Evolutionary conservation across 2,888 invertebrate genomes (phyloP), one percentile per base, ranked within the genome.

Genomic region (Cephonodes hylas): DNA sequence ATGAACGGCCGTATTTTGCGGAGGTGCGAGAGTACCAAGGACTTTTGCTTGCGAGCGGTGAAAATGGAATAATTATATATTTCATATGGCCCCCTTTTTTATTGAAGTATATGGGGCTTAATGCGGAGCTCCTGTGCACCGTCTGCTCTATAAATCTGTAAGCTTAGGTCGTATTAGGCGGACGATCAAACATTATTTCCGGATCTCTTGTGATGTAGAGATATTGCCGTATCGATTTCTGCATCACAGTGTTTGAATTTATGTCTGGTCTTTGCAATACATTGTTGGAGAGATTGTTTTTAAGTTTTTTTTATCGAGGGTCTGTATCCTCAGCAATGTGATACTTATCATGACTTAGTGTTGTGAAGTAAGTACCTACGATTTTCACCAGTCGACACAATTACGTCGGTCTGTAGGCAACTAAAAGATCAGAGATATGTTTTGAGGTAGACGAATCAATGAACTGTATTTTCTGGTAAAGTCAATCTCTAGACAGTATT

Each of bases 1-100:
- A 88, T 88, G 87, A 85, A 84, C 80, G 79, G 84, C 83, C 86
- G 88, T 90, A 89, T 89, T 89, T 89, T 77, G 83, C 77, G 75
- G 80, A 84, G 86, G 88, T 85, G 84, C 74, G 80, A 78, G 74
- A 77, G 81, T 81, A 79, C 79, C 77, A 81, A 81, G 80, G 83
- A 84, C 84, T 83, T 80, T 77, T 81, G 79, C 81, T 76, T 80
- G 81, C 77, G 78, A 80, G 79, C 79, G 78, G 81, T 77, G 83
- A 75, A 80, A 76, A 78, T 76, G 72, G 71, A 73, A 86, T 86
- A 88, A 88, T 88, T 86, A 88, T 84, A 77, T 77, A 70, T 77
- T 77, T 80, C 81, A 81, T 79, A 73, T 72, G 73, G 70, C 67
- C 69, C 71, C 74, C 74, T 75, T 76, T 77, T 81, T 79, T 81